Evolutionary conservation across 2,888 invertebrate genomes (phyloP), one percentile per base, ranked within the genome.

Genomic region (Sesamia inferens): DNA sequence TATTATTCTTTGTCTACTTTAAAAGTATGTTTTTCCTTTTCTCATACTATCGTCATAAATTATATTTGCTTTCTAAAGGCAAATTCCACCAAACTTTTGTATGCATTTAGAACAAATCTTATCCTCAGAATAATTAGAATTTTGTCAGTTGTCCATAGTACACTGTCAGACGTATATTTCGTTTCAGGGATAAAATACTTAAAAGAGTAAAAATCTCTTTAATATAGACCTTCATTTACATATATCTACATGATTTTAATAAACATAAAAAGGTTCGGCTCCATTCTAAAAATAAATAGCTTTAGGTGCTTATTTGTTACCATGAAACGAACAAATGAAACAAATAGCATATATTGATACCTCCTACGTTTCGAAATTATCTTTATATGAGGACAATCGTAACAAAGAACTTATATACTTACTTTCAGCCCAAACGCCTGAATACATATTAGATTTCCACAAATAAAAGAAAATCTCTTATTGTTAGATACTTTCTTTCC

Each of bases 1-100:
- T 86, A 88, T 89, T 88, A 87, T 88, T 85, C 7, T 84, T 79
- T 69, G 55, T 74, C 71, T 73, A 55, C 71, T 82, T 79, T 75
- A 78, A 79, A 66, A 39, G 16, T 58, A 48, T 61, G n/a, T 57
- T 63, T 39, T 62, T 54, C 39, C 57, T 54, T 64, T 62, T 70
- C 47, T 63, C 11, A 57, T 66, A 6, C 31, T 24, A 71, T 59
- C 39, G 64, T 39, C 19, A 63, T 44, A 51, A 61, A 59, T 59
- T 57, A 65, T 66, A 65, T 66, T 63, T 58, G 14, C n/a, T 67
- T 67, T 19, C 19, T 51, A 19, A 51, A 19, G 51, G 19, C 51
- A 8, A 19, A 51, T 51, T 51, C 51, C 51, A 51, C 51, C 51
- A 51, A n/a, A 51, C 51, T 51, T 51, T 51, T 51, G 19, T n/a